Base-by-base conservation (phyloP, 2,888 invertebrate genomes). In the Scrobipalpa costella region DNA sequence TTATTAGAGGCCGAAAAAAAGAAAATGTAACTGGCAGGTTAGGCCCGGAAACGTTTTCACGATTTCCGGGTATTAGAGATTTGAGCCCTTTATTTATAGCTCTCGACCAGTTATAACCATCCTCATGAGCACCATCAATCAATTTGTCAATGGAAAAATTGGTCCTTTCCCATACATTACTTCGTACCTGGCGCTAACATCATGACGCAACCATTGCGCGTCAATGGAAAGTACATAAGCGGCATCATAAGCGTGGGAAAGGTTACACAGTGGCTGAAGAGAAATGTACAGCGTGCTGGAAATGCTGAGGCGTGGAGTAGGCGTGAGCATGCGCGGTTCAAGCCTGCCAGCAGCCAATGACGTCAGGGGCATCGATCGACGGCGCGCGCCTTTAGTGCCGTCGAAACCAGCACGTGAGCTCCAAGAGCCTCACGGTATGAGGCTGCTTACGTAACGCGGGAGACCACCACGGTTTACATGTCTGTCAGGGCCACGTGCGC, bases 401-500 rank as follows among this genome's bases (percentile, higher is more conserved):
- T 83, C 80, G 81, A 79, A 82, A 81, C 76, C 73, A 69, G 73
- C 85, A 80, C 84, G 83, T 77, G 84, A 79, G 74, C 74, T 62
- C 7, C n/a, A 13, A 7, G 15, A 62, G 34, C 57, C 52, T 61
- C 57, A 40, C 50, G 27, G 13, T 13, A 57, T 62, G 62, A 57
- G 62, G 63, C 57, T 33, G 71, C 72, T 86, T 85, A 85, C 79
- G 78, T 86, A 88, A 87, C 83, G 80, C 77, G 78, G 70, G 63
- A 62, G 64, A 66, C 59, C 66, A 69, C 67, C 63, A 62, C 67
- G 67, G 64, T 76, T 70, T 73, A 73, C 75, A 87, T 88, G 90
- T 81, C 83, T 72, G 75, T 67, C 74, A 76, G 68, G 79, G 78
- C 72, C 76, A 83, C 84, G 88, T 89, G 92, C 92, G 95, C 95